phyloP scores from a whole-genome alignment of 1,140 invertebrate genomes.

The Calliopsis andreniformis region DNA sequence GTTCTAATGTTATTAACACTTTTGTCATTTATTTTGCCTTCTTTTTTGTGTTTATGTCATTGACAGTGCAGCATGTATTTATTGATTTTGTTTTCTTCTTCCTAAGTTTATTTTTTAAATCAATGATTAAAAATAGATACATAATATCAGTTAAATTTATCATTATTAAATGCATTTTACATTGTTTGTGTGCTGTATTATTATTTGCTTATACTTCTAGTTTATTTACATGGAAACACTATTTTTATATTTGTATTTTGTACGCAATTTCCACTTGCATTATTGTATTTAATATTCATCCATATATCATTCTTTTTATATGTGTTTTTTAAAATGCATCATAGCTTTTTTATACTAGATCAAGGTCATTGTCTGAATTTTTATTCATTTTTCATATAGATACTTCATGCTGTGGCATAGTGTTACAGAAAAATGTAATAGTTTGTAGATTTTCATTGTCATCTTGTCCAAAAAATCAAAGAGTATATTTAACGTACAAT shows the following conservation, averaged over 20 bases:
- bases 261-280: slow-evolving; percentile 16
- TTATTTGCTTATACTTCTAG: slow-evolving; percentile 45
- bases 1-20: slow-evolving; percentile 25
- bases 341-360: slow-evolving; percentile 5
- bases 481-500: slow-evolving; percentile 2
- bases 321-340: slow-evolving; percentile 11
- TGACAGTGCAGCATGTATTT: slow-evolving; percentile 37
- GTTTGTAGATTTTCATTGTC: slow-evolving; percentile 43
- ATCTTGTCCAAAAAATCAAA: slow-evolving; percentile 15
- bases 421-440: slow-evolving; percentile 6
- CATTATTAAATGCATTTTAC: slow-evolving; percentile 57
- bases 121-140: background rate
- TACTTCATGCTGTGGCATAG: background rate
- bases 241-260: slow-evolving; percentile 19
- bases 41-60: slow-evolving; percentile 5
- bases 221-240: slow-evolving; percentile 32
- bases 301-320: slow-evolving; percentile 2
- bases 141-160: background rate
- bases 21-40: slow-evolving; percentile 19
- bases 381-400: slow-evolving; percentile 1
- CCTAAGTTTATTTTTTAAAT: slow-evolving; percentile 1
- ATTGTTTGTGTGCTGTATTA: slow-evolving; percentile 57
- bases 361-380: background rate
- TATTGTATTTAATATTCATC: slow-evolving; percentile 1
- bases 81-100: background rate